Base-by-base conservation (phyloP, 2,113 vertebrate genomes). In the Platichthys flesus region DNA sequence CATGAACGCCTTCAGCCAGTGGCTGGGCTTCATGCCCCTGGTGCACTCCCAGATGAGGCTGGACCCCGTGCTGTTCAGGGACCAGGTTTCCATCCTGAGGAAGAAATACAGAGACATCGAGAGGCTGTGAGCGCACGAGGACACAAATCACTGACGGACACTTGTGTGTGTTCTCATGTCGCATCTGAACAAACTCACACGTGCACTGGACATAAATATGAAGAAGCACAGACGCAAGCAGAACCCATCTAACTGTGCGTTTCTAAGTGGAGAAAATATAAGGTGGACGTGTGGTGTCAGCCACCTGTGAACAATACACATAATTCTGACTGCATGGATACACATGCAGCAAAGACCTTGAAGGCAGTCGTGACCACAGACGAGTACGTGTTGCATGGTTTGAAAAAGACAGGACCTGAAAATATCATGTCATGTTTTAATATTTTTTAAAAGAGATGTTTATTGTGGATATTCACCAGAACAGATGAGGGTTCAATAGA, bases 51-150 rank as follows among this genome's bases (percentile, higher is more conserved):
- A 94, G 88, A 91, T 95, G 93, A 90, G 95, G 45, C 81, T 95
- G 90, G 95, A 95, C 86, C 94, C 95, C 0, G 88, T 95, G 67
- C 76, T 95, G 71, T 95, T 95, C 88, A 92, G 94, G 84, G 95
- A 95, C 88, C 94, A 95, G 83, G 95, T 95, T n/a, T 95, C 95
- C 82, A 94, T 95, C 76, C 88, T 95, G 77, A 90, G 95, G 78
- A 95, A 95, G 85, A 95, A 95, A 72, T 95, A 95, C 92, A 87
- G 94, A 18, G 93, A 95, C 89, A 95, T 95, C 10, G 94, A 95
- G 81, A 89, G 91, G 74, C 91, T 95, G 37, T 95, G 92, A 92
- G 47, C 3, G 60, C 51, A 60, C 37, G 6, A 28, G 57, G 76
- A 80, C 4, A 58, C 54, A 42, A 28, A 35, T 20, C 31, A 7